Conservation (phyloP, 2,888 invertebrate species). For the Drosophila atroscutellata region DNA sequence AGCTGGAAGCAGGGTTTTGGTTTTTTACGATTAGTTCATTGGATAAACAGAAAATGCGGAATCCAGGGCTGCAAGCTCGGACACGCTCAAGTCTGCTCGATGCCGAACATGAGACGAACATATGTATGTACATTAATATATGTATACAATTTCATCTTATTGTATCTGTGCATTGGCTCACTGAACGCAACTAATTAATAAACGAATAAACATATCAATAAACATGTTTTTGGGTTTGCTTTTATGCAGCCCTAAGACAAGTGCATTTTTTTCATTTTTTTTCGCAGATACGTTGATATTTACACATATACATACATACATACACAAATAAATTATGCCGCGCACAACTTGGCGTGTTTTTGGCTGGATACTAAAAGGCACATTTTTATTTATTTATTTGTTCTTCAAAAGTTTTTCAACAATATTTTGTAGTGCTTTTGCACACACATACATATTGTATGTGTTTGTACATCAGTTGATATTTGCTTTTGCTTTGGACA, state of each 20-base stretch:
- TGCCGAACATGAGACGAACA: slow-evolving; percentile 16
- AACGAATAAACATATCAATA: slow-evolving; percentile 8
- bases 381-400: slow-evolving; percentile 9
- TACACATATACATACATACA: slow-evolving; percentile 48
- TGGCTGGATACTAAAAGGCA: neutral
- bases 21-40: slow-evolving; percentile 24
- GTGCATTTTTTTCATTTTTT: slow-evolving; percentile 39
- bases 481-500: slow-evolving; percentile 59
- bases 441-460: slow-evolving; percentile 24
- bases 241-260: slow-evolving; percentile 51
- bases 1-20: slow-evolving; percentile 43
- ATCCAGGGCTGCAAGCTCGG: slow-evolving; percentile 30
- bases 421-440: slow-evolving; percentile 19
- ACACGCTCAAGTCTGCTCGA: slow-evolving; percentile 28
- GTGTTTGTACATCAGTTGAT: slow-evolving; percentile 51
- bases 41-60: slow-evolving; percentile 36
- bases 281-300: slow-evolving; percentile 46
- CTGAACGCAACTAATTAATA: neutral
- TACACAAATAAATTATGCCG: slow-evolving; percentile 60
- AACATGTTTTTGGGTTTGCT: slow-evolving; percentile 14
- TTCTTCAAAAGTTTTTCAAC: slow-evolving; percentile 8
- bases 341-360: slow-evolving; percentile 45
- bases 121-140: slow-evolving; percentile 16
- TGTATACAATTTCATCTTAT: slow-evolving; percentile 8
- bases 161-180: slow-evolving; percentile 1